Conservation (phyloP, 2,797 vertebrate genomes). For the Myioborus melanocephalus region DNA sequence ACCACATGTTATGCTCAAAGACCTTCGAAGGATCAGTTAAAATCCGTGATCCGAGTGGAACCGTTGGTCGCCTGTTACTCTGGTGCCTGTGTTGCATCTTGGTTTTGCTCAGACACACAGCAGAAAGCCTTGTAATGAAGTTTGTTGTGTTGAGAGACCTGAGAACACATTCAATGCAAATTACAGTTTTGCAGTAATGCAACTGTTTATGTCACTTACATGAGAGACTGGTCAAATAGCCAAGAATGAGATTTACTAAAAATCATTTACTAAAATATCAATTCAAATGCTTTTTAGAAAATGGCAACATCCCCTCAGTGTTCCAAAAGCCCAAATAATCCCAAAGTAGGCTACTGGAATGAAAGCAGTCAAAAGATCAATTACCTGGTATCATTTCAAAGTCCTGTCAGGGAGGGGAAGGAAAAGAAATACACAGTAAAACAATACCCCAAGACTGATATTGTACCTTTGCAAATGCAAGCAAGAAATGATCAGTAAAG, state of each 20-base stretch:
- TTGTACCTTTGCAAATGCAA: background rate
- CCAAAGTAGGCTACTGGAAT: background rate
- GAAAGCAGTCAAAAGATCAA: background rate
- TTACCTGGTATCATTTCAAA: background rate
- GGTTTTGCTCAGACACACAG: slow-evolving; percentile 65
- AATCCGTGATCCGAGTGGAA: slow-evolving; percentile 87
- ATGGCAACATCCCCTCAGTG: background rate
- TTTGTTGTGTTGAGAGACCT: slow-evolving; percentile 62
- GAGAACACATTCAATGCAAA: slow-evolving; percentile 58
- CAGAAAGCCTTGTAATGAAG: slow-evolving; percentile 65
- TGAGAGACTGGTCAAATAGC: slow-evolving; percentile 24
- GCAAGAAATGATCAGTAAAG: background rate
- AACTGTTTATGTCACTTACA: slow-evolving; percentile 18
- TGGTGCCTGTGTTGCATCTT: slow-evolving; percentile 71
- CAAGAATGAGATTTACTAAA: background rate
- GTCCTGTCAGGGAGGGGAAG: background rate
- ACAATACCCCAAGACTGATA: background rate
- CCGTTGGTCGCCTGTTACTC: slow-evolving; percentile 75
- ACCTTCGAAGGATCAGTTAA: slow-evolving; percentile 82
- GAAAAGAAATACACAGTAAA: background rate
- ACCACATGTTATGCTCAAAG: slow-evolving; percentile 83
- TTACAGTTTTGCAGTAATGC: slow-evolving; percentile 16
- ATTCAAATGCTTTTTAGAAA: background rate
- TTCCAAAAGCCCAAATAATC: background rate
- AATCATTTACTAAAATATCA: background rate